Conservation (phyloP, 2,113 vertebrate species). For the Sterna hirundo region DNA sequence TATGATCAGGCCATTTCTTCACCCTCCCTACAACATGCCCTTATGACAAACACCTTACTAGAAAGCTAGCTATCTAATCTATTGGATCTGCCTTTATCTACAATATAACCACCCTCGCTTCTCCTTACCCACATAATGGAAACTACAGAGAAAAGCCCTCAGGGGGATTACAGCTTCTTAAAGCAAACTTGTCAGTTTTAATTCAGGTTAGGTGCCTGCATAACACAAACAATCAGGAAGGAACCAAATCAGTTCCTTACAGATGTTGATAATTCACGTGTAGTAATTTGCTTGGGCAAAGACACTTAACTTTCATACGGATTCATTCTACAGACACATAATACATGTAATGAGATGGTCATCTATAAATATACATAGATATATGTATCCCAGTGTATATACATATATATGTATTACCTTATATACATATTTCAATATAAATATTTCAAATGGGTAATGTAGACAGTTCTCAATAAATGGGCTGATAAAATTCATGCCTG, state of each 20-base stretch:
- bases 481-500: neutral
- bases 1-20: neutral
- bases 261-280: neutral
- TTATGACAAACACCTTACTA: neutral
- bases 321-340: neutral
- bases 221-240: neutral
- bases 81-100: neutral
- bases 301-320: neutral
- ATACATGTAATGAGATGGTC: constrained; percentile 33
- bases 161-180: constrained; percentile 23
- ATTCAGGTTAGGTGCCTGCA: constrained; percentile 2
- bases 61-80: neutral
- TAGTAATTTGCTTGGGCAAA: neutral
- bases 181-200: constrained; percentile 54
- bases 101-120: neutral
- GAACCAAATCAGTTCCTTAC: constrained; percentile 28
- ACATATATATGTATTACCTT: neutral
- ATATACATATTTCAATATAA: neutral
- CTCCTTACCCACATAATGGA: neutral
- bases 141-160: neutral
- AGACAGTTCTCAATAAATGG: neutral
- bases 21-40: neutral
- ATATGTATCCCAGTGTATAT: neutral
- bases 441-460: neutral
- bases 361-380: constrained; percentile 30